Evolutionary conservation across 2,797 vertebrate genomes (phyloP).

Genomic region (Sciaenops ocellatus): DNA sequence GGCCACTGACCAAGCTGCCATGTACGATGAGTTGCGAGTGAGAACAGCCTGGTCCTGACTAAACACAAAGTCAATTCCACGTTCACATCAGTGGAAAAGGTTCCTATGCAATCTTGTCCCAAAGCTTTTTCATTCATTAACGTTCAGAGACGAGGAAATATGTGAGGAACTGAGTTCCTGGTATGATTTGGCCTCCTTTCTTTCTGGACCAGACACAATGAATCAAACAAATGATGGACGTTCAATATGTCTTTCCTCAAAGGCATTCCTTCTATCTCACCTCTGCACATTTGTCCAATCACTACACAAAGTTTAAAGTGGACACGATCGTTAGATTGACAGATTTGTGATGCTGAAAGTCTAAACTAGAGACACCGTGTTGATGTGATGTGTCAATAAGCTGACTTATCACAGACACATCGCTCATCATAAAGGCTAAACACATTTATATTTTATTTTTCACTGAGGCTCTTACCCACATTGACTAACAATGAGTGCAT

Average conservation of each 20-base stretch:
- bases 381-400: not conserved
- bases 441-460: not conserved
- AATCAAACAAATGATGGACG: not conserved
- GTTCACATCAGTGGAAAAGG: not conserved
- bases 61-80: no score
- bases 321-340: not conserved
- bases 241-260: not conserved
- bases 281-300: not conserved
- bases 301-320: not conserved
- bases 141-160: not conserved
- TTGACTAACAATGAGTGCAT: not conserved
- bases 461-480: not conserved
- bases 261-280: not conserved
- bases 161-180: not conserved
- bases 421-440: not conserved
- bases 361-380: not conserved
- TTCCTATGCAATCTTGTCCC: not conserved
- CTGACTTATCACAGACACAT: not conserved
- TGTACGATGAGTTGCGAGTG: no score
- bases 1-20: no score
- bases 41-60: no score
- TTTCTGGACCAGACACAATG: not conserved
- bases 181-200: not conserved
- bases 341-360: not conserved
- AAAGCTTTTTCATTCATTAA: not conserved